Evolutionary conservation across 2,888 invertebrate genomes (phyloP).

Genomic region (Bhutanitis thaidina): DNA sequence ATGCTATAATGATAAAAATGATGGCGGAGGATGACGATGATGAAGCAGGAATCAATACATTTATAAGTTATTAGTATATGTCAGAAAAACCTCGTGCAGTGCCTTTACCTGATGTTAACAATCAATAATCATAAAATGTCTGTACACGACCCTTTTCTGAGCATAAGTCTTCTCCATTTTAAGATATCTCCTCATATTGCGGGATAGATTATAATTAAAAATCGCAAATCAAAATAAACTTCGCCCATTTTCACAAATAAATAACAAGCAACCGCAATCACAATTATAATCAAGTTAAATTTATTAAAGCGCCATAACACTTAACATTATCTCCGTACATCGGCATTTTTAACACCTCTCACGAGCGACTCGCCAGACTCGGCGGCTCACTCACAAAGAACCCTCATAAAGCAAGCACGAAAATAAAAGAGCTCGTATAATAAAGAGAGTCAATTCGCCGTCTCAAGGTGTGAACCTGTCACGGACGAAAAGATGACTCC

Average conservation of each 20-base stretch:
- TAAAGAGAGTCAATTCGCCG: slow-evolving; percentile 69
- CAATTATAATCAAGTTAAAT: slow-evolving; percentile 60
- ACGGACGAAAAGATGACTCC: slow-evolving; percentile 73
- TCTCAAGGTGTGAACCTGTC: slow-evolving; percentile 78
- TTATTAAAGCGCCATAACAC: slow-evolving; percentile 46
- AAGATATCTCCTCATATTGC: no score
- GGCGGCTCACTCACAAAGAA: slow-evolving; percentile 51
- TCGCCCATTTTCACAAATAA: slow-evolving; percentile 3
- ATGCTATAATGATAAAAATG: no score
- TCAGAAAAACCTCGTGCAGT: no score
- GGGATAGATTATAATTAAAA: no score
- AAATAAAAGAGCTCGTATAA: slow-evolving; percentile 51
- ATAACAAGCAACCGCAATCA: slow-evolving; percentile 31
- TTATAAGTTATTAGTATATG: no score
- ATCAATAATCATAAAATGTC: no score
- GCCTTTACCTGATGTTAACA: no score
- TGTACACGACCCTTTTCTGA: no score
- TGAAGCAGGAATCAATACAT: no score
- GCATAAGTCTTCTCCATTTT: no score
- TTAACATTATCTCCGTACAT: slow-evolving; percentile 35
- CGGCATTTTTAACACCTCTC: slow-evolving; percentile 57
- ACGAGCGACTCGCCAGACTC: slow-evolving; percentile 28
- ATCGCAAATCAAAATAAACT: neutral
- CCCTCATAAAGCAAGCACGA: slow-evolving; percentile 59
- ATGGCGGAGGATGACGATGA: no score